A percentile compares a stretch with the other conserved stretches of the same genome.
Evolutionary conservation across 2,113 vertebrate genomes (phyloP).

Genomic region (Lophochroa leadbeateri): DNA sequence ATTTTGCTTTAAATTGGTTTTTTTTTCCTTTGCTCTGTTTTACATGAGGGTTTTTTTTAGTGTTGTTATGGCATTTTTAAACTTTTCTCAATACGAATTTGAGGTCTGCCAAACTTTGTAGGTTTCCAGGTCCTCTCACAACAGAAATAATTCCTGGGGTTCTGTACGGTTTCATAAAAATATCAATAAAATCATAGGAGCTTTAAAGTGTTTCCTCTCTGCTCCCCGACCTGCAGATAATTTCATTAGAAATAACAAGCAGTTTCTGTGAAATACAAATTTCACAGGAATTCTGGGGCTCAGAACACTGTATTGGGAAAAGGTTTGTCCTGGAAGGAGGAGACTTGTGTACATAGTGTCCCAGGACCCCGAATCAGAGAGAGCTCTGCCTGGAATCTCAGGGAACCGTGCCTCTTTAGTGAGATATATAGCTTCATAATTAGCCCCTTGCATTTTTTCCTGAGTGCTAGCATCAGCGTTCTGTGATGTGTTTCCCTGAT

Average conservation of each 20-base stretch:
- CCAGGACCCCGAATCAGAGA: neutral
- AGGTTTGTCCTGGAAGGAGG: neutral
- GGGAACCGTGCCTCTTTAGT: constrained; percentile 74
- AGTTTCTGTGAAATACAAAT: neutral
- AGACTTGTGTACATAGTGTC: neutral
- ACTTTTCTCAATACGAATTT: neutral
- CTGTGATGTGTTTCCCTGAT: constrained; percentile 81
- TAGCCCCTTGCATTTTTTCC: constrained; percentile 82
- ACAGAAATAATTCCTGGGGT: neutral
- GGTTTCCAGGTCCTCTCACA: neutral
- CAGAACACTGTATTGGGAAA: neutral
- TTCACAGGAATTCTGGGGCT: neutral
- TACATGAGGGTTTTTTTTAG: neutral
- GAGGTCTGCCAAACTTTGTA: neutral
- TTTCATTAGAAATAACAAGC: neutral
- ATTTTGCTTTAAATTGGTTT: neutral
- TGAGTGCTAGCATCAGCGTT: constrained; percentile 85
- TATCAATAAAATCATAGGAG: neutral
- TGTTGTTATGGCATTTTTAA: neutral
- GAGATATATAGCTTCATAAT: constrained; percentile 85
- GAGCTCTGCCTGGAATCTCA: constrained; percentile 45
- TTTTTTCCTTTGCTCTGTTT: neutral
- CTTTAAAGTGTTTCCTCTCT: neutral
- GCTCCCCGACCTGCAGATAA: neutral
- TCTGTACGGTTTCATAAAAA: neutral